Conservation (phyloP, 2,888 invertebrate species). For the Ametastegia equiseti region DNA sequence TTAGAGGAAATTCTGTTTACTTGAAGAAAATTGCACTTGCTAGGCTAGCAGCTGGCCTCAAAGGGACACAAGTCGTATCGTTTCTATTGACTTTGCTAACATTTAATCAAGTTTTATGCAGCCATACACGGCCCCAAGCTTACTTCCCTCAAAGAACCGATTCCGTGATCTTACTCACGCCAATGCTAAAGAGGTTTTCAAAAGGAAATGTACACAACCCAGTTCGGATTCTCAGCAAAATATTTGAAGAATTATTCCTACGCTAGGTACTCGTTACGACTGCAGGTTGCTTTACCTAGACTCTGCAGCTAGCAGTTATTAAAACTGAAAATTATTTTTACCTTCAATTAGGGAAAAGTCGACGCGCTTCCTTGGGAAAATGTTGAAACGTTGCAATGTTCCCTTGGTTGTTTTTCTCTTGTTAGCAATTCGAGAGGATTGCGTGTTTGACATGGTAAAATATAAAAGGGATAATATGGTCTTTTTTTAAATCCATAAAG, state of each 20-base stretch:
- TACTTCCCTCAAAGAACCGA: constrained; percentile 4
- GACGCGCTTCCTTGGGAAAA: too few relatives aligned
- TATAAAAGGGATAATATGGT: too few relatives aligned
- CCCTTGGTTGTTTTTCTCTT: too few relatives aligned
- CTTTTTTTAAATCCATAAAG: too few relatives aligned
- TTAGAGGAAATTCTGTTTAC: constrained; percentile 18
- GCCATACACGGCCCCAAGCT: not conserved
- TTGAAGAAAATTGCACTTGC: not conserved
- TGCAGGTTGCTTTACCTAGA: too few relatives aligned
- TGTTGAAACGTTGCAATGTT: too few relatives aligned
- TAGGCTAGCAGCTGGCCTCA: constrained; percentile 18
- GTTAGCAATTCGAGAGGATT: too few relatives aligned
- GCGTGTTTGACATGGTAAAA: too few relatives aligned
- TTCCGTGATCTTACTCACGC: constrained; percentile 6
- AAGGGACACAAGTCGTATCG: constrained; percentile 8
- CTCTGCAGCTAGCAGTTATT: too few relatives aligned
- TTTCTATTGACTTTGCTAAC: constrained; percentile 37
- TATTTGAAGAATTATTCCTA: not conserved
- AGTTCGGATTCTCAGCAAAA: not conserved
- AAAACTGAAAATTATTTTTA: too few relatives aligned
- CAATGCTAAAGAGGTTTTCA: not conserved
- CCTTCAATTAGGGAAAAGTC: too few relatives aligned
- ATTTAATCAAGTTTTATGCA: constrained; percentile 40
- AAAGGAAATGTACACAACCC: constrained; percentile 7
- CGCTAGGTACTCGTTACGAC: too few relatives aligned